Conservation (phyloP, 2,888 invertebrate genomes). For the Hofmannophila pseudospretella region DNA sequence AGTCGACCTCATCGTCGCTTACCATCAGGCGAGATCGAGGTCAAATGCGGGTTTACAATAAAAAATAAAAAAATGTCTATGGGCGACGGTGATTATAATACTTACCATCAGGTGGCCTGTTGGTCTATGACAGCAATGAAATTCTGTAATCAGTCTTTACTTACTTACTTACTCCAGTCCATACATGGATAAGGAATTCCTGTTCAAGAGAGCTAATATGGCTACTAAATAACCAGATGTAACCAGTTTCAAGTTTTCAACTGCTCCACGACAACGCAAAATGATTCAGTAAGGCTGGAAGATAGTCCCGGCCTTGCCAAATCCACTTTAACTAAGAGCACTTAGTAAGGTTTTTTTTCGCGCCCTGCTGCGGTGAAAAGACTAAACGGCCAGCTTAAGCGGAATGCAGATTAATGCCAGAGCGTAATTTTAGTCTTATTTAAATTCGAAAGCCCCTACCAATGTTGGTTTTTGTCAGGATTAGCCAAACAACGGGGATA, state of each 20-base stretch:
- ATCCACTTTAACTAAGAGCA: conserved; percentile 48
- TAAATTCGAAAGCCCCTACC: conserved; percentile 9
- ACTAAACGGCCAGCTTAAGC: conserved; percentile 31
- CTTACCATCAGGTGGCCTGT: too few species aligned
- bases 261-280: conserved; percentile 13
- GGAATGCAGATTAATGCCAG: conserved; percentile 31
- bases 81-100: too few species aligned
- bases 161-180: too few species aligned
- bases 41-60: too few species aligned
- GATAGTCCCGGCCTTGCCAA: conserved; percentile 33
- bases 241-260: conserved; percentile 19
- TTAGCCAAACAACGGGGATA: neutral
- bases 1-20: too few species aligned
- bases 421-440: conserved; percentile 23
- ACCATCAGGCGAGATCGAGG: too few species aligned
- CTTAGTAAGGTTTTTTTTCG: conserved; percentile 28
- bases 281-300: conserved; percentile 26
- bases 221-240: conserved; percentile 30
- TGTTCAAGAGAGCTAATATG: too few species aligned
- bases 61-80: too few species aligned
- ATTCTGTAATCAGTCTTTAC: too few species aligned
- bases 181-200: too few species aligned
- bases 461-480: neutral
- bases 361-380: conserved; percentile 22
- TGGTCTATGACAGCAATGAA: too few species aligned